Base-by-base conservation (phyloP, 2,888 invertebrate species). In the Himalopsyche anomala region DNA sequence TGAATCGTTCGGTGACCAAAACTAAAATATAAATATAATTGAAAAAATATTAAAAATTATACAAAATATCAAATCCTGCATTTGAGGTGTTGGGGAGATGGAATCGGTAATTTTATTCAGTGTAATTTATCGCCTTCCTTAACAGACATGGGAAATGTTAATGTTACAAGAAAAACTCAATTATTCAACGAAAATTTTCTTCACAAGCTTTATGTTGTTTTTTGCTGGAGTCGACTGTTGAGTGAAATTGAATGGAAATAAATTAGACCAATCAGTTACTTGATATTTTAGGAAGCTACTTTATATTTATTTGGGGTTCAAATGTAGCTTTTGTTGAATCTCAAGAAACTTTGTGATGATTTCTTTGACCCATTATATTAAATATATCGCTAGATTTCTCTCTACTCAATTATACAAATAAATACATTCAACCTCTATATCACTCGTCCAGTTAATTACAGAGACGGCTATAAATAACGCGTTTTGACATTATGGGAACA, bases 51-150 rank as follows among this genome's bases (percentile, higher is more conserved):
- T 51, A 51, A 51, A 51, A 42, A 55, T 55, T 4, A 55, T 5
- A 55, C 12, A 11, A 11, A 55, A 55, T 11, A 55, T 11, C 6
- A 55, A 17, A 62, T 62, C 62, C 62, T 19, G 62, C n/a, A 19
- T 40, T 28, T 80, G 40, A 40, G 19, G 42, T 19, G 80, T 38
- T 80, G 6, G 4, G 38, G 40, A 80, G 40, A 80, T 36, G 55
- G 9, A 62, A 62, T 62, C 54, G 17, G 87, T 86, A 86, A 87
- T 85, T 87, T 88, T 84, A 85, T 87, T 86, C 88, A 51, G 36
- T 40, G 86, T 85, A 88, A 88, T 88, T 88, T 87, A 86, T 88
- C 84, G 87, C 87, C 85, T 87, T 86, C 87, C 83, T 69, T 55
- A 74, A 81, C 87, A 88, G 88, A 85, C 86, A 80, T 84, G 54